phyloP scores from a whole-genome alignment of 2,113 vertebrate species.

The Petrocephalus microphthalmus region DNA sequence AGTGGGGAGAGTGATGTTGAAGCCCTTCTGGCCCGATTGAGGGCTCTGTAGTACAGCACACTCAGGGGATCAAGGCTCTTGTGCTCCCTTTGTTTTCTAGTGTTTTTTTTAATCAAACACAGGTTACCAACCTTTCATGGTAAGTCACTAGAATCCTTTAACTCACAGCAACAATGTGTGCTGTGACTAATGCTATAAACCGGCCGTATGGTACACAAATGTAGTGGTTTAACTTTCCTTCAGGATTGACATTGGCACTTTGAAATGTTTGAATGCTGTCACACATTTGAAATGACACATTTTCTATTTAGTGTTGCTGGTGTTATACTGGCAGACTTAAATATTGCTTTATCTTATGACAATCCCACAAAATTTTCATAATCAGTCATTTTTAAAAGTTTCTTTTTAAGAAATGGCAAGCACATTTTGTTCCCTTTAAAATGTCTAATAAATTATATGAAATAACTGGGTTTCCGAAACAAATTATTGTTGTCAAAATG shows the following conservation, averaged over 20 bases:
- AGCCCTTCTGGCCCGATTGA: constrained; percentile 82
- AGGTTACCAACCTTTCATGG: neutral
- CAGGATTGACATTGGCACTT: neutral
- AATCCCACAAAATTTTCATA: neutral
- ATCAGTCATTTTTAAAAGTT: neutral
- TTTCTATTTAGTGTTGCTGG: neutral
- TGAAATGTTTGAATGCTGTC: constrained; percentile 10
- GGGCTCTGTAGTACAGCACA: constrained; percentile 67
- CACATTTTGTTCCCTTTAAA: neutral
- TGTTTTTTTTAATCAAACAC: neutral
- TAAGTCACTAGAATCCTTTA: neutral
- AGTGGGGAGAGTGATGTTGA: constrained; percentile 78
- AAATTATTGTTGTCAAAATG: neutral
- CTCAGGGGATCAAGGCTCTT: neutral
- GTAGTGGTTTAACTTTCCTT: constrained; percentile 24
- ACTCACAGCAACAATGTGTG: neutral
- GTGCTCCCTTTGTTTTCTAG: neutral
- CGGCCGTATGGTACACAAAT: constrained; percentile 11
- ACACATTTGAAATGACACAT: neutral
- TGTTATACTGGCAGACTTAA: neutral
- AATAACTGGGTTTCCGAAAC: neutral
- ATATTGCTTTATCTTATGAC: neutral
- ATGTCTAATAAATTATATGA: constrained; percentile 10
- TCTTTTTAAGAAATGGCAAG: neutral
- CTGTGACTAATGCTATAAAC: neutral